These are phyloP conservation scores for Melangyna quadrimaculata DNA, from an alignment of 2,888 invertebrate genomes.

Conservation along the genomic window DNA sequence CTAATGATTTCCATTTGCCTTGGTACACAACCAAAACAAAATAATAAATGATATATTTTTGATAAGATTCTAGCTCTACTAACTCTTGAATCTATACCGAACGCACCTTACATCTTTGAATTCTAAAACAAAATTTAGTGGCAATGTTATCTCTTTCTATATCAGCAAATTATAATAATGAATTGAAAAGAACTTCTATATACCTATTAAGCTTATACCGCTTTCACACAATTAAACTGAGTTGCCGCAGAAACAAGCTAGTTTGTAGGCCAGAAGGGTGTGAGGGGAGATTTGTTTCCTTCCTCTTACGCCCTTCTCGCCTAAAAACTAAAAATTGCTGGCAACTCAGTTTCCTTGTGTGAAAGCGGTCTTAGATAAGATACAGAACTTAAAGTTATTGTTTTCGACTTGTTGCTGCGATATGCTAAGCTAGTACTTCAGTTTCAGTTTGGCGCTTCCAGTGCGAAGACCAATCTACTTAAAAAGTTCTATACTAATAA, in stretches of 20 bases:
- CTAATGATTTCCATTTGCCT: neutral
- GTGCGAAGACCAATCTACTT: slow-evolving; percentile 78
- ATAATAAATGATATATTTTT: neutral
- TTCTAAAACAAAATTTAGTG: neutral
- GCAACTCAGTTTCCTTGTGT: no score
- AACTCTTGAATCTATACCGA: neutral
- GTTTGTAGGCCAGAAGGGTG: no score
- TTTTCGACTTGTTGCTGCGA: slow-evolving; percentile 28
- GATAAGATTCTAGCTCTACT: neutral
- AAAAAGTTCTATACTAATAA: slow-evolving; percentile 13
- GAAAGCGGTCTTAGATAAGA: no score
- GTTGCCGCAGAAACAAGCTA: no score
- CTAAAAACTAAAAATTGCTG: no score
- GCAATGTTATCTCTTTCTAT: slow-evolving; percentile 32
- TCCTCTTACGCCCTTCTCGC: no score
- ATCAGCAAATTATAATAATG: neutral
- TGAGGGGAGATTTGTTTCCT: no score
- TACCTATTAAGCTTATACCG: neutral
- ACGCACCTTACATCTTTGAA: neutral
- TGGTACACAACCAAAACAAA: neutral
- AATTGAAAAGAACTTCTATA: slow-evolving; percentile 2
- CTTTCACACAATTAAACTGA: no score
- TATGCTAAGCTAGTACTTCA: slow-evolving; percentile 58
- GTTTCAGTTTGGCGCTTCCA: slow-evolving; percentile 79
- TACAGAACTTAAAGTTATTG: slow-evolving; percentile 22